A percentile compares a stretch with the other conserved stretches of the same genome.
phyloP scores from a whole-genome alignment of 1,140 invertebrate species.

The Wasmannia auropunctata region DNA sequence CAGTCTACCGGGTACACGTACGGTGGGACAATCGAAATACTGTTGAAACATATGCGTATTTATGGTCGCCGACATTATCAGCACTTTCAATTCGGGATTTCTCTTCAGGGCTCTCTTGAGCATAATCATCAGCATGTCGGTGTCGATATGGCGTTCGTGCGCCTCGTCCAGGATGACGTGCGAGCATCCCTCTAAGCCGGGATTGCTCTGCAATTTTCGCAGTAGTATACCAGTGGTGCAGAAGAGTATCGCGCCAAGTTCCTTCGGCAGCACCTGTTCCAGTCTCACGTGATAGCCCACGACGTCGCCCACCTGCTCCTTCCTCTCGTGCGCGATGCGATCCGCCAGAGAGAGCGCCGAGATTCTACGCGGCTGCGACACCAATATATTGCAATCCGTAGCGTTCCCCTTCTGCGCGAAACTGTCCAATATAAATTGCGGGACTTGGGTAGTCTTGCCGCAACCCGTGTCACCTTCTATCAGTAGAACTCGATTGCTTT shows the following conservation, averaged over 20 bases:
- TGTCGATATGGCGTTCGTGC: slow-evolving; percentile 90
- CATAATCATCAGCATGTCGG: slow-evolving; percentile 87
- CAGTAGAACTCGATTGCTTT: slow-evolving; percentile 88
- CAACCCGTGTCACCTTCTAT: slow-evolving; percentile 95
- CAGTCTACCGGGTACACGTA: slow-evolving; percentile 85
- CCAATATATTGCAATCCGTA: slow-evolving; percentile 90
- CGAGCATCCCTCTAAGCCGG: slow-evolving; percentile 84
- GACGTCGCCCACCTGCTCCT: slow-evolving; percentile 91
- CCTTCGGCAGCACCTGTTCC: slow-evolving; percentile 66
- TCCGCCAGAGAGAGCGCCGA: slow-evolving; percentile 95
- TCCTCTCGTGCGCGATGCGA: slow-evolving; percentile 93
- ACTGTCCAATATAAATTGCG: slow-evolving; percentile 95
- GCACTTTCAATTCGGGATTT: slow-evolving; percentile 86
- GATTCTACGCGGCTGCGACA: slow-evolving; percentile 96
- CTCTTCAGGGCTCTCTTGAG: slow-evolving; percentile 84
- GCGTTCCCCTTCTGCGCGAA: slow-evolving; percentile 81
- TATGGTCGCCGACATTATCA: slow-evolving; percentile 96
- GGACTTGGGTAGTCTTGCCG: slow-evolving; percentile 96
- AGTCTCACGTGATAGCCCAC: slow-evolving; percentile 92
- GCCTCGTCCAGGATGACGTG: slow-evolving; percentile 93
- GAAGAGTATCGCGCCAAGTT: slow-evolving; percentile 86
- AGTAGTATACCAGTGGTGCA: slow-evolving; percentile 93
- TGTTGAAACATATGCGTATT: slow-evolving; percentile 89
- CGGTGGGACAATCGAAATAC: slow-evolving; percentile 88
- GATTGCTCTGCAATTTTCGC: slow-evolving; percentile 88